These are phyloP conservation scores for Apteryx mantelli DNA, from an alignment of 2,113 vertebrate species.

Conservation along the genomic window DNA sequence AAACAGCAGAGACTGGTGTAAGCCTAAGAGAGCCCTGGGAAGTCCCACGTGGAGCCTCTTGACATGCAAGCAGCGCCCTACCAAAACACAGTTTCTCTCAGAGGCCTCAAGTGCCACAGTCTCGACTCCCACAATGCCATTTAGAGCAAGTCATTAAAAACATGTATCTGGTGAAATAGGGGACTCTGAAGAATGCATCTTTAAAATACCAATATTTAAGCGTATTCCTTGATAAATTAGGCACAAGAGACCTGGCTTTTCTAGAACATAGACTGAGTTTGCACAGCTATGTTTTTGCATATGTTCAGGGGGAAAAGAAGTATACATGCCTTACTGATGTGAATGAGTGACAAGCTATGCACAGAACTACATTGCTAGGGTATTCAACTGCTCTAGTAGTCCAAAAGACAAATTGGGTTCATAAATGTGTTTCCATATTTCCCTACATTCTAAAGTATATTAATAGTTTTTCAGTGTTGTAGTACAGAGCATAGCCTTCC, in stretches of 20 bases:
- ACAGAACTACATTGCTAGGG: accelerated
- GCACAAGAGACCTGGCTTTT: background rate
- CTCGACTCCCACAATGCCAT: background rate
- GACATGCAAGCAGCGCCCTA: background rate
- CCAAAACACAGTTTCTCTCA: background rate
- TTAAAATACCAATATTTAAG: background rate
- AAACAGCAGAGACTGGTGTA: accelerated
- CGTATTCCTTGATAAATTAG: background rate
- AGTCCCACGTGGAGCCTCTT: accelerated
- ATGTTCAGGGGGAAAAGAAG: background rate
- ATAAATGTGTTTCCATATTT: accelerated
- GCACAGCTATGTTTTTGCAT: background rate
- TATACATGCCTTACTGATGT: accelerated
- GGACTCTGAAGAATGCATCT: background rate
- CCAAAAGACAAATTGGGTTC: too few species aligned
- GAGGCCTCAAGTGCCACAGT: background rate
- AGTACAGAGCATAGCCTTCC: accelerated
- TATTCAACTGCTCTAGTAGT: accelerated
- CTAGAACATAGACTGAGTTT: background rate
- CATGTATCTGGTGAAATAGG: background rate
- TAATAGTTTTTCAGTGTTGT: accelerated
- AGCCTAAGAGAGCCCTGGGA: background rate
- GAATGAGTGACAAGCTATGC: accelerated
- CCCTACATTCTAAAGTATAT: accelerated
- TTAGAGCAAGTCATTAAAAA: background rate